Evolutionary conservation across 2,888 invertebrate species (phyloP).

Genomic region (Eledona agricola): DNA sequence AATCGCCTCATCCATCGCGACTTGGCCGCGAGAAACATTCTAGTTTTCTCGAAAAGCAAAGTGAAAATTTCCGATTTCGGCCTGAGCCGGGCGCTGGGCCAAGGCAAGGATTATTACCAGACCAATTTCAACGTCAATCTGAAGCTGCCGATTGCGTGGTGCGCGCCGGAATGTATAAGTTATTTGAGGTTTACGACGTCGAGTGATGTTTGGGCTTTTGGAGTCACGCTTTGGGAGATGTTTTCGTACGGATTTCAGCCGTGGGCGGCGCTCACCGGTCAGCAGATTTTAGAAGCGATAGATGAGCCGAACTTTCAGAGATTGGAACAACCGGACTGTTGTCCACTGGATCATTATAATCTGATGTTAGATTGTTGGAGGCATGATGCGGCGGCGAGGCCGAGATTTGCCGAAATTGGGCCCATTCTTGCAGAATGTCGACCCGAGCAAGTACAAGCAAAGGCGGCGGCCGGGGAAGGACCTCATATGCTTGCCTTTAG

Average conservation of each 20-base stretch:
- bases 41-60: constrained; percentile 95
- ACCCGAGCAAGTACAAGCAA: constrained; percentile 93
- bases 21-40: constrained; percentile 95
- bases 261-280: constrained; percentile 90
- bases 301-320: constrained; percentile 92
- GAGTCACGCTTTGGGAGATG: constrained; percentile 97
- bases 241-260: constrained; percentile 99
- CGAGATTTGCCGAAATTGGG: constrained; percentile 88
- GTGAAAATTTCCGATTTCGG: constrained; percentile 99
- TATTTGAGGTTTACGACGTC: constrained; percentile 95
- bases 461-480: constrained; percentile 65
- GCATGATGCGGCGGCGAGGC: constrained; percentile 87
- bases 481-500: constrained; percentile 80
- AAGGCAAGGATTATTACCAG: constrained; percentile 98
- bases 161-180: constrained; percentile 97
- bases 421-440: constrained; percentile 82
- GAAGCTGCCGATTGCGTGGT: constrained; percentile 98
- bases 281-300: constrained; percentile 94
- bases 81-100: constrained; percentile 91
- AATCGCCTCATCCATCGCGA: constrained; percentile 97
- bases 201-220: constrained; percentile 98
- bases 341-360: constrained; percentile 90
- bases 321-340: constrained; percentile 92
- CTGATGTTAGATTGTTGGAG: constrained; percentile 97
- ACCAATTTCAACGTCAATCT: constrained; percentile 97